phyloP scores from a whole-genome alignment of 2,797 vertebrate species.

The Galago senegalensis region DNA sequence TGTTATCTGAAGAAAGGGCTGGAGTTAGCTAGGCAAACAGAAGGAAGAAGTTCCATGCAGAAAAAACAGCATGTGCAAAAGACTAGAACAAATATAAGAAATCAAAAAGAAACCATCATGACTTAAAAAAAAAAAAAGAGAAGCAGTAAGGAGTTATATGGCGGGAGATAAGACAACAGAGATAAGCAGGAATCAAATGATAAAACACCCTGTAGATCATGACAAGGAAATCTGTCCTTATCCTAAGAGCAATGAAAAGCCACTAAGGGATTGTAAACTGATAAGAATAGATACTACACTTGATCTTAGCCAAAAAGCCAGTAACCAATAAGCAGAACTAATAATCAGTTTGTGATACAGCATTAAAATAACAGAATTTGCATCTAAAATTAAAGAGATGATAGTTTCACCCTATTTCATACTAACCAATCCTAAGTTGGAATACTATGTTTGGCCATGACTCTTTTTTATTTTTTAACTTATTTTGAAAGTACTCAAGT shows the following conservation, averaged over 20 bases:
- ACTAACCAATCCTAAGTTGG: not conserved
- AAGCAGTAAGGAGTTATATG: not conserved
- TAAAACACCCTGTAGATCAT: not conserved
- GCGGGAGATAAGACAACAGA: not conserved
- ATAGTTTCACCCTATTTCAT: not conserved
- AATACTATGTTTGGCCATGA: not conserved
- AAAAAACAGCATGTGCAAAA: conserved; percentile 3
- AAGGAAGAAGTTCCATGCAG: not conserved
- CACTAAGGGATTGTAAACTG: not conserved
- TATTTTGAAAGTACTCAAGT: not conserved
- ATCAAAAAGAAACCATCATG: not conserved
- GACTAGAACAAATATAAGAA: not conserved
- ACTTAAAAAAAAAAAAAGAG: not conserved
- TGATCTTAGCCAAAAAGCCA: not conserved
- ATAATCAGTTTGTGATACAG: not conserved
- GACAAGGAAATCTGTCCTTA: not conserved
- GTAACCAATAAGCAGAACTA: not conserved
- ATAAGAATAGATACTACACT: not conserved
- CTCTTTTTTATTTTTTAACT: not conserved
- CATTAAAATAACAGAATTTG: conserved; percentile 11
- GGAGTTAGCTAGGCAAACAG: not conserved
- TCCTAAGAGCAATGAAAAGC: conserved; percentile 15
- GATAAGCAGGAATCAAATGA: not conserved
- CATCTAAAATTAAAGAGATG: conserved; percentile 21
- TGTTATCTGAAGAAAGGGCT: not conserved